Conservation (phyloP, 2,888 invertebrate species). For the Lasioglossum morio region DNA sequence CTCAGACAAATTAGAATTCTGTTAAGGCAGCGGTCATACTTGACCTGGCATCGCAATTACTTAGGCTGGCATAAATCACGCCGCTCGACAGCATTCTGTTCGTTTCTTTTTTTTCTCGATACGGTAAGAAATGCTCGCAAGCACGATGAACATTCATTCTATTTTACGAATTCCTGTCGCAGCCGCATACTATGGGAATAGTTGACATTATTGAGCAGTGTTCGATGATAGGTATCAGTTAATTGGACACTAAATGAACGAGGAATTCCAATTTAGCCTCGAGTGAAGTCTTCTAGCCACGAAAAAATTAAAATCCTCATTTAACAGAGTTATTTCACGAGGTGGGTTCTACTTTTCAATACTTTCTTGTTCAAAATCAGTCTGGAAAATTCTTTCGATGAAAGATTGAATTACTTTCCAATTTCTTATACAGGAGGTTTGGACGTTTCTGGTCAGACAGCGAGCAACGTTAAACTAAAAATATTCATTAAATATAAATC, state of each 20-base stretch:
- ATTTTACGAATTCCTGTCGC: neutral
- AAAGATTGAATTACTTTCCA: neutral
- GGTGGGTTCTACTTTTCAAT: neutral
- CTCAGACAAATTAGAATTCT: slow-evolving; percentile 52
- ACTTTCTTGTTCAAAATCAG: neutral
- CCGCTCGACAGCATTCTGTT: slow-evolving; percentile 35
- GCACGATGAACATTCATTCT: slow-evolving; percentile 2
- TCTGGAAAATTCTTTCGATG: neutral
- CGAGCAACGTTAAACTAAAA: too few species aligned
- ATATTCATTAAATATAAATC: too few species aligned
- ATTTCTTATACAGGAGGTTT: too few species aligned
- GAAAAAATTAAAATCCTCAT: neutral
- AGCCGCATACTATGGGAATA: neutral
- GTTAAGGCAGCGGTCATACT: slow-evolving; percentile 43
- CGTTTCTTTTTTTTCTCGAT: slow-evolving; percentile 25
- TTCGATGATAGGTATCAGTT: neutral
- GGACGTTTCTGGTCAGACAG: too few species aligned
- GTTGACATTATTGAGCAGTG: neutral
- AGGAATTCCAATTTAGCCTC: neutral
- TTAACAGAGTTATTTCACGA: neutral
- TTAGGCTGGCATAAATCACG: slow-evolving; percentile 46
- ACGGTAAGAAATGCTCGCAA: neutral
- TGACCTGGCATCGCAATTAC: slow-evolving; percentile 41
- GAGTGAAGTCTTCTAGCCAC: neutral
- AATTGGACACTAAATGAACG: neutral